Evolutionary conservation across 2,113 vertebrate species (phyloP).

Genomic region (Piprites chloris): DNA sequence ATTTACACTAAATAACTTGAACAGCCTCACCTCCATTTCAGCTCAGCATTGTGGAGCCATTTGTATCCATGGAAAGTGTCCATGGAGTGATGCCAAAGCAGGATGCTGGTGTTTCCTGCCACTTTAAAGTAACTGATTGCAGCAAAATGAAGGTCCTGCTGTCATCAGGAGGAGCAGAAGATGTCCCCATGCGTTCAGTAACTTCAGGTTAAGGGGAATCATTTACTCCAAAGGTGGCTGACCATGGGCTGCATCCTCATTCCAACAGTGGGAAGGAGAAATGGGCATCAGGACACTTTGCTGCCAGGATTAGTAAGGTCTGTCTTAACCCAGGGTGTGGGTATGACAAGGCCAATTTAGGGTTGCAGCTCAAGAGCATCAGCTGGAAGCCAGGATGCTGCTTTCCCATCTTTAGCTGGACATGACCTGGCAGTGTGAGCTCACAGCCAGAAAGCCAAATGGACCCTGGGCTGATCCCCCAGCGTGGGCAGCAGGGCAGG

Average conservation of each 20-base stretch:
- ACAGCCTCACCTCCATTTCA: background rate
- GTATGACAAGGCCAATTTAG: rapidly evolving
- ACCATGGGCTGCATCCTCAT: background rate
- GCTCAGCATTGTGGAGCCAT: background rate
- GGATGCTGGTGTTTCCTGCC: background rate
- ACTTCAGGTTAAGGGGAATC: background rate
- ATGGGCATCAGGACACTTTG: background rate
- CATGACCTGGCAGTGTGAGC: background rate
- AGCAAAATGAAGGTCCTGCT: background rate
- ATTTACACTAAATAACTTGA: background rate
- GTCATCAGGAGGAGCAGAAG: background rate
- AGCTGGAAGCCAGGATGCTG: background rate
- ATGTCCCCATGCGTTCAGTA: background rate
- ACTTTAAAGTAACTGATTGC: background rate
- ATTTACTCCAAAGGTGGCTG: background rate
- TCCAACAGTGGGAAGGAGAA: background rate
- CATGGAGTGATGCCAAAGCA: background rate
- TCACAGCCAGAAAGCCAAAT: background rate
- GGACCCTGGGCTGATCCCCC: background rate
- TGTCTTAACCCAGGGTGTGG: background rate
- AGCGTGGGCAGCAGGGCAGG: background rate
- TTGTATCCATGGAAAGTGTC: background rate
- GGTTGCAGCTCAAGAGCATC: background rate
- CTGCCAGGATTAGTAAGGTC: background rate
- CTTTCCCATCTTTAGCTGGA: background rate